Conservation (phyloP, 2,888 invertebrate genomes). For the Cryptophagus acutangulus region DNA sequence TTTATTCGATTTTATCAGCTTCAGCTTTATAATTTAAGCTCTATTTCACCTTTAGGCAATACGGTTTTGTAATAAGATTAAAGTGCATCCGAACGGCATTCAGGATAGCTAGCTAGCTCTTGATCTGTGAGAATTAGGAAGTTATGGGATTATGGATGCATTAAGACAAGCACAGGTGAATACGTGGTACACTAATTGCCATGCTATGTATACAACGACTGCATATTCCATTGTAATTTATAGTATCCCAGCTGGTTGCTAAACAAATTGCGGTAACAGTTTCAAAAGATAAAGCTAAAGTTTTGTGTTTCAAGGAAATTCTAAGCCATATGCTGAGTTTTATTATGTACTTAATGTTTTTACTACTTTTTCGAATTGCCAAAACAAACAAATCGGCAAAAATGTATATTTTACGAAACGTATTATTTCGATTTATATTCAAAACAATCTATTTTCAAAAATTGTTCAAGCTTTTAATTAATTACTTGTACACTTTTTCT, state of each 20-base stretch:
- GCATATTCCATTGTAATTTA: background rate
- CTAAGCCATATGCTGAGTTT: constrained; percentile 1
- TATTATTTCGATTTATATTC: too few species aligned
- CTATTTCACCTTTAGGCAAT: too few species aligned
- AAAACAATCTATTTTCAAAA: too few species aligned
- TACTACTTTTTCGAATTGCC: background rate
- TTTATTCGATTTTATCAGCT: too few species aligned
- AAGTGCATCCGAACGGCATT: constrained; percentile 2
- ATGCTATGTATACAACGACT: background rate
- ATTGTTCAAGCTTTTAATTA: too few species aligned
- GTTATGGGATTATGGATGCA: constrained; percentile 2
- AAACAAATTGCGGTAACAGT: background rate
- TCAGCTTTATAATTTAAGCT: too few species aligned
- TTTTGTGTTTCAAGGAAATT: background rate
- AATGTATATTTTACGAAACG: too few species aligned
- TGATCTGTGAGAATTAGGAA: constrained; percentile 2
- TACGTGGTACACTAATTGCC: background rate
- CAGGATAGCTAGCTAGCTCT: too few species aligned
- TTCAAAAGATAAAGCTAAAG: background rate
- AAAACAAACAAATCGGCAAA: background rate
- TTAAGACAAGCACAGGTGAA: constrained; percentile 2
- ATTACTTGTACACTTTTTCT: too few species aligned
- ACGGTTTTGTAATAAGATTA: too few species aligned
- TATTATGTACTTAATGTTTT: background rate
- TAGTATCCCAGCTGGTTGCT: constrained; percentile 1